These are phyloP conservation scores for Sinocyclocheilus rhinocerous DNA, from an alignment of 2,113 vertebrate genomes.

Conservation along the genomic window DNA sequence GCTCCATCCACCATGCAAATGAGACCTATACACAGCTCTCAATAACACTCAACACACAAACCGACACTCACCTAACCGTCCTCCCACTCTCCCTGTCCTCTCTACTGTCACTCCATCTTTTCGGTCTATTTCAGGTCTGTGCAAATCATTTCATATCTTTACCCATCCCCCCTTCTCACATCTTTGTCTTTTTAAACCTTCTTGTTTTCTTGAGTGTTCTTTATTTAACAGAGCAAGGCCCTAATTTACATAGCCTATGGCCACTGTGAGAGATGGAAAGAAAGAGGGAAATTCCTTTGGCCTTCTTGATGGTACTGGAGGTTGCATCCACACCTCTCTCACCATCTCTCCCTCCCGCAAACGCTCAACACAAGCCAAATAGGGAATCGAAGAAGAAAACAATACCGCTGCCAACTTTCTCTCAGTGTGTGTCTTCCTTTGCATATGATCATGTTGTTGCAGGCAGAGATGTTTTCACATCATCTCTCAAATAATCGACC, in stretches of 20 bases:
- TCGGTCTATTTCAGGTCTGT: conserved; percentile 3
- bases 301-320: conserved; percentile 7
- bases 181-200: conserved; percentile 13
- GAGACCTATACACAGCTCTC: conserved; percentile 38
- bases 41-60: conserved; percentile 43
- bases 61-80: conserved; percentile 32
- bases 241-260: conserved; percentile 19
- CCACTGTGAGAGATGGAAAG: neutral
- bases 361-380: neutral
- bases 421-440: conserved; percentile 24
- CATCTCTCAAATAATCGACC: neutral
- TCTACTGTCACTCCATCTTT: neutral
- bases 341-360: neutral
- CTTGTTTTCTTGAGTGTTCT: neutral
- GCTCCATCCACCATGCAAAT: conserved; percentile 51
- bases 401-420: conserved; percentile 18
- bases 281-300: conserved; percentile 8
- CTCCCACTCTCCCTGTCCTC: conserved; percentile 45
- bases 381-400: conserved; percentile 25
- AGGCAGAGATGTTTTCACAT: conserved; percentile 2
- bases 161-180: neutral
- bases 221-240: conserved; percentile 25
- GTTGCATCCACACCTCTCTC: neutral
- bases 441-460: conserved; percentile 13
- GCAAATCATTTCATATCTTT: neutral